Conservation (phyloP, 2,113 vertebrate species). For the Scophthalmus maximus region DNA sequence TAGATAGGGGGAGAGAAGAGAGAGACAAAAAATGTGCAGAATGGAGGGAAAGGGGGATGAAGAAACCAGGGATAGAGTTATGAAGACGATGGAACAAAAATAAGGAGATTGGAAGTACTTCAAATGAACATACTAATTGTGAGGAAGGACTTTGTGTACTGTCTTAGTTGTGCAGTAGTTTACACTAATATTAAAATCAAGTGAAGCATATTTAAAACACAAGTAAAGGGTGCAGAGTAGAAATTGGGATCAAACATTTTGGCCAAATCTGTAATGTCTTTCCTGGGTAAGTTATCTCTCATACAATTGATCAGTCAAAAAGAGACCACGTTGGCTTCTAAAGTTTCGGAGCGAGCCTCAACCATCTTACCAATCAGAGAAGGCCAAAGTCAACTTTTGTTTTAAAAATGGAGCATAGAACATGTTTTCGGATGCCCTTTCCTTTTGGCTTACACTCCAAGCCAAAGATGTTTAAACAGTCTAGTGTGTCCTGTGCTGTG, state of each 20-base stretch:
- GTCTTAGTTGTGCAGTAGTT: too few relatives aligned
- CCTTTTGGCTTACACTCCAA: background rate
- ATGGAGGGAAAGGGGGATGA: slow-evolving; percentile 6
- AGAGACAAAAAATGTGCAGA: slow-evolving; percentile 32
- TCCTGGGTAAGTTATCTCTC: too few relatives aligned
- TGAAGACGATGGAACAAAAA: background rate
- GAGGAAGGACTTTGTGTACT: too few relatives aligned
- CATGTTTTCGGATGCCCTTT: slow-evolving; percentile 1
- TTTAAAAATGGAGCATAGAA: slow-evolving; percentile 9
- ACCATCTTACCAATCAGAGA: too few relatives aligned
- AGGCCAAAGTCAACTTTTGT: too few relatives aligned
- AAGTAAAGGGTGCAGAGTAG: too few relatives aligned
- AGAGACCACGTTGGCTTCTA: too few relatives aligned
- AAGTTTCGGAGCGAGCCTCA: too few relatives aligned
- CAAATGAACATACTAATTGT: background rate
- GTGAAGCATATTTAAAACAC: background rate
- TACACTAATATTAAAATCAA: background rate
- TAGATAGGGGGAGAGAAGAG: slow-evolving; percentile 11
- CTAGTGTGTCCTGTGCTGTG: background rate
- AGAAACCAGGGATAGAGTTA: background rate
- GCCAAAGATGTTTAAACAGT: background rate
- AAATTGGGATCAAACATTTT: too few relatives aligned
- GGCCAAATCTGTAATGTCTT: too few relatives aligned
- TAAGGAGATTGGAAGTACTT: background rate
- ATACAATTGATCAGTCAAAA: too few relatives aligned